Percentiles rank a stretch among this genome's conserved stretches.
Conservation (phyloP, 2,888 invertebrate genomes). For the Ormyrus nitidulus region DNA sequence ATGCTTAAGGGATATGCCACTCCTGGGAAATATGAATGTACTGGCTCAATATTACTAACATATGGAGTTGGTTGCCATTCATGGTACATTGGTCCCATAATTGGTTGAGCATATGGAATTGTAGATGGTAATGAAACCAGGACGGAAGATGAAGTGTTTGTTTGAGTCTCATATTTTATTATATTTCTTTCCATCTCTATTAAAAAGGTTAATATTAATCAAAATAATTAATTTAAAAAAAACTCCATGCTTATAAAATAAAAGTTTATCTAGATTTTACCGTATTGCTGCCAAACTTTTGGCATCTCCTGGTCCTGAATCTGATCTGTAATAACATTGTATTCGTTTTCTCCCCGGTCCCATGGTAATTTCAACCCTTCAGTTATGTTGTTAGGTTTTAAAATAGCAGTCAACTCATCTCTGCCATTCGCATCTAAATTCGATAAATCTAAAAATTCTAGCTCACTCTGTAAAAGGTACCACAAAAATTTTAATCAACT, state of each 20-base stretch:
- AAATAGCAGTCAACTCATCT: conserved; percentile 64
- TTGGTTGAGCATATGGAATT: conserved; percentile 60
- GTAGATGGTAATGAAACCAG: conserved; percentile 59
- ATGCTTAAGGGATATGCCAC: conserved; percentile 60
- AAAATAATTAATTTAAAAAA: conserved; percentile 7
- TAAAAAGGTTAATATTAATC: conserved; percentile 10
- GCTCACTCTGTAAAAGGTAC: conserved; percentile 64
- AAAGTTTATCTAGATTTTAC: conserved; percentile 57
- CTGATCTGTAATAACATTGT: conserved; percentile 46
- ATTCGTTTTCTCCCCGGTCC: conserved; percentile 65
- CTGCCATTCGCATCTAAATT: conserved; percentile 66
- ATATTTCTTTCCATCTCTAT: conserved; percentile 52
- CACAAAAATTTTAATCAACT: not conserved
- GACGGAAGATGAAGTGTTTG: conserved; percentile 54
- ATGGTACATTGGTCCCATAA: conserved; percentile 58
- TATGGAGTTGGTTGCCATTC: conserved; percentile 75
- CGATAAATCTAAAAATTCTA: conserved; percentile 67
- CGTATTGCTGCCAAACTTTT: conserved; percentile 68
- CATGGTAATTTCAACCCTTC: conserved; percentile 68
- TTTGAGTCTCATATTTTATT: conserved; percentile 55
- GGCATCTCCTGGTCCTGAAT: conserved; percentile 60
- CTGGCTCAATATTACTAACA: conserved; percentile 77
- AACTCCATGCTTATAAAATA: not conserved
- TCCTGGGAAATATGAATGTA: conserved; percentile 78
- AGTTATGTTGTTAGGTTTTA: conserved; percentile 61